Conservation (phyloP, 2,797 vertebrate species). For the Octomys mimax region DNA sequence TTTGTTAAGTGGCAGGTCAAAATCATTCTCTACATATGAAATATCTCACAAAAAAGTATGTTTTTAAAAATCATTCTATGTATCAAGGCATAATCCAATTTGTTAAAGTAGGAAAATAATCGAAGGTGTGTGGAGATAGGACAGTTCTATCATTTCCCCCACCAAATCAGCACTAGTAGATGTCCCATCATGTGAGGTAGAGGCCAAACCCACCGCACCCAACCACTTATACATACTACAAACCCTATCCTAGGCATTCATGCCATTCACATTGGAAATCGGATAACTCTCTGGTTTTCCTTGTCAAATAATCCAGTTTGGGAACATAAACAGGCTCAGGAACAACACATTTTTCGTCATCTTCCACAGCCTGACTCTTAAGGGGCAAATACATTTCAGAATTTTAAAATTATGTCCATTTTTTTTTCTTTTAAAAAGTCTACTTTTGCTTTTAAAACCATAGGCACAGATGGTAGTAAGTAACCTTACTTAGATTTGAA, state of each 20-base stretch:
- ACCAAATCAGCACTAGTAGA: background rate
- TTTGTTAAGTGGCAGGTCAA: conserved; percentile 40
- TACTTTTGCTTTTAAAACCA: conserved; percentile 38
- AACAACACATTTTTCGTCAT: background rate
- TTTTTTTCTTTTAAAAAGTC: conserved; percentile 23
- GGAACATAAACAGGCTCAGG: background rate
- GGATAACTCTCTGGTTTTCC: background rate
- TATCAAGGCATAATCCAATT: background rate
- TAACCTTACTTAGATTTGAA: background rate
- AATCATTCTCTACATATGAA: conserved; percentile 37
- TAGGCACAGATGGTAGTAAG: background rate
- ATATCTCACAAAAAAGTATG: conserved; percentile 10
- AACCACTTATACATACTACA: background rate
- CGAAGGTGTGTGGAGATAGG: background rate
- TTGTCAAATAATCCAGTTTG: conserved; percentile 29
- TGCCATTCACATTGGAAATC: background rate
- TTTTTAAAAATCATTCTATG: conserved; percentile 19
- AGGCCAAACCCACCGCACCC: background rate
- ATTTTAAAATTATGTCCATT: background rate
- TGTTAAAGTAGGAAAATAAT: background rate
- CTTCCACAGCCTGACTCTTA: conserved; percentile 46
- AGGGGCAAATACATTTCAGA: conserved; percentile 32
- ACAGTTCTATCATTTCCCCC: background rate
- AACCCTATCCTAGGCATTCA: background rate
- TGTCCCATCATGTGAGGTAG: background rate